These are phyloP conservation scores for Siniperca knerii DNA, from an alignment of 2,113 vertebrate species.

Conservation along the genomic window DNA sequence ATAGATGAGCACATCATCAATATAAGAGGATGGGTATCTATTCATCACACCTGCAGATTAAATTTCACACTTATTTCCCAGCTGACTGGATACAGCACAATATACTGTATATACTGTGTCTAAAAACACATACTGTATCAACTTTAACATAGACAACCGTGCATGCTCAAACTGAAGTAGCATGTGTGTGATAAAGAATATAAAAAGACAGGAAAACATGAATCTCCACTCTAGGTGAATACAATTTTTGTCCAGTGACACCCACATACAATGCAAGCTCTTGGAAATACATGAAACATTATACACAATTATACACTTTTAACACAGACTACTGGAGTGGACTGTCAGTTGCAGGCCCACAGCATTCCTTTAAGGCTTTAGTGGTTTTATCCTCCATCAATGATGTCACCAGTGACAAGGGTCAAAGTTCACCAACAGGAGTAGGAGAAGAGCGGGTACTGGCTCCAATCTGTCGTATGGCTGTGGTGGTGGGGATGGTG, in stretches of 20 bases:
- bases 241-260: not conserved
- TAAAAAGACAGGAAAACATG: not conserved
- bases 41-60: slow-evolving; percentile 6
- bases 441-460: slow-evolving; percentile 89
- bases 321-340: not conserved
- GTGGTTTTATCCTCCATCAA: not conserved
- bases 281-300: not conserved
- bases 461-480: slow-evolving; percentile 88
- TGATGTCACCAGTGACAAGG: not conserved
- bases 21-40: not conserved
- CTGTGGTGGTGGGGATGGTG: slow-evolving; percentile 68
- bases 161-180: not conserved
- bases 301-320: slow-evolving; percentile 34
- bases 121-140: not conserved
- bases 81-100: not conserved
- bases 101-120: not conserved
- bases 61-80: slow-evolving; percentile 44
- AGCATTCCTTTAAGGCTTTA: not conserved
- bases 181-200: not conserved
- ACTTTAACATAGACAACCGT: not conserved
- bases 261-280: not conserved
- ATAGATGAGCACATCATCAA: not conserved
- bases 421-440: slow-evolving; percentile 86
- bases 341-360: not conserved
- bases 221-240: not conserved